A percentile compares a stretch with the other conserved stretches of the same genome.
phyloP scores from a whole-genome alignment of 64 coral and sea anemone species.

The Dendronephthya gigantea region DNA sequence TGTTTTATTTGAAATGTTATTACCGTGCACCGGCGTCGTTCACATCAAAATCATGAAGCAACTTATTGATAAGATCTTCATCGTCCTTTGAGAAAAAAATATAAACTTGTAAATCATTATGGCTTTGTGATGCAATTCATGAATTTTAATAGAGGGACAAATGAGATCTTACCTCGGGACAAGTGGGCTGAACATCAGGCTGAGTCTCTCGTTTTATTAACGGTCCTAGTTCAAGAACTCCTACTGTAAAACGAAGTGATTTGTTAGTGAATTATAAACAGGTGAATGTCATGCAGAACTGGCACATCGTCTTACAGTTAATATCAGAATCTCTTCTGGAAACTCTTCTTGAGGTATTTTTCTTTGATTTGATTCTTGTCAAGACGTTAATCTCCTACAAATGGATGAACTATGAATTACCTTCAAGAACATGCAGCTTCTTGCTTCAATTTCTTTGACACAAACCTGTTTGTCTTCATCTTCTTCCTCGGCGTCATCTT shows the following conservation, averaged over 20 bases:
- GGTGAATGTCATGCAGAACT: too few species aligned
- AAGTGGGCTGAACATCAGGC: not conserved
- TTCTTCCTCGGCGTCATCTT: slow-evolving; percentile 52
- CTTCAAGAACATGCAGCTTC: too few species aligned
- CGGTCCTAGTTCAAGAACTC: not conserved
- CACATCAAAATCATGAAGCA: not conserved
- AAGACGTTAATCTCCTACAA: slow-evolving; percentile 64
- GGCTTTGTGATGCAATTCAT: too few species aligned
- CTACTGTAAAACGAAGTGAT: not conserved
- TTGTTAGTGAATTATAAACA: too few species aligned
- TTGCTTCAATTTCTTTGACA: not conserved
- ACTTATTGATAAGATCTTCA: not conserved
- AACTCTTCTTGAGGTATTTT: slow-evolving; percentile 30
- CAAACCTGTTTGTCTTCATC: slow-evolving; percentile 44
- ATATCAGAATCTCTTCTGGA: slow-evolving; percentile 33
- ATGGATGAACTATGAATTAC: too few species aligned
- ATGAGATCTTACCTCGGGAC: not conserved
- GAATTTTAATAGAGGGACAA: too few species aligned
- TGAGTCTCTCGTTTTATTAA: not conserved
- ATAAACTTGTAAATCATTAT: too few species aligned
- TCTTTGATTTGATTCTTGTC: slow-evolving; percentile 87
- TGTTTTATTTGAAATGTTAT: too few species aligned
- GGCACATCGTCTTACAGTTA: too few species aligned
- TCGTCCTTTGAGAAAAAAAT: not conserved
- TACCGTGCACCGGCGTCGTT: not conserved